Evolutionary conservation across 1,140 invertebrate genomes (phyloP).

Genomic region (Zaprionus taronus): DNA sequence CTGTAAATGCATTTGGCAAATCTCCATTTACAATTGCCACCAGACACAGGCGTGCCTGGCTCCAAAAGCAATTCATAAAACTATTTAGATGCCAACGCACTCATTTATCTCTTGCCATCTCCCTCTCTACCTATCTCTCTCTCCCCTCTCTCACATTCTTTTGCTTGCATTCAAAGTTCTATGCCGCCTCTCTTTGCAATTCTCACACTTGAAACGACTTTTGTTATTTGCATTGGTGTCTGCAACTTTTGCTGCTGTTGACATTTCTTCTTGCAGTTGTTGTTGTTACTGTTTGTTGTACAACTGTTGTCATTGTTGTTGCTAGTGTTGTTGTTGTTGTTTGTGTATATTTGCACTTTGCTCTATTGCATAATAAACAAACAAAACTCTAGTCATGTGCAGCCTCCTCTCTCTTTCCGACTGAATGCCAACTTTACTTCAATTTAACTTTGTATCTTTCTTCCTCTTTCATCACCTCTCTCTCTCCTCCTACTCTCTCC

Average conservation of each 20-base stretch:
- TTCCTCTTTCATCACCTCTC: background rate
- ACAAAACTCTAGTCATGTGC: constrained; percentile 26
- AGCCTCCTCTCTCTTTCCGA: background rate
- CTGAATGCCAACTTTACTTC: constrained; percentile 9
- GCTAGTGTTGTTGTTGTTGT: constrained; percentile 27
- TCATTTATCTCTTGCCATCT: background rate
- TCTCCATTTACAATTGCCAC: background rate
- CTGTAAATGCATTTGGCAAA: constrained; percentile 1
- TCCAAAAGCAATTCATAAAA: constrained; percentile 9
- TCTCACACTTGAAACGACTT: constrained; percentile 28
- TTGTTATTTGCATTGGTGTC: constrained; percentile 32
- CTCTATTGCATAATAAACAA: constrained; percentile 49
- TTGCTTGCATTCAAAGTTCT: background rate
- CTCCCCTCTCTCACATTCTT: background rate
- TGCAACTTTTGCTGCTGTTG: constrained; percentile 39
- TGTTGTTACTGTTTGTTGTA: constrained; percentile 3
- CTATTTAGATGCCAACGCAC: constrained; percentile 24
- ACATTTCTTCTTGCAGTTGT: constrained; percentile 11
- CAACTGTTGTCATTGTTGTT: constrained; percentile 10
- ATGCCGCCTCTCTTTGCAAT: constrained; percentile 16
- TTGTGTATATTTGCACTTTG: constrained; percentile 31
- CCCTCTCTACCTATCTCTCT: background rate
- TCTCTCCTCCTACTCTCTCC: background rate
- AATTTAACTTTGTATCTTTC: constrained; percentile 38
- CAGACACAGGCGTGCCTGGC: constrained; percentile 12